phyloP scores from a whole-genome alignment of 2,113 vertebrate species.

The Oostethus manadensis region DNA sequence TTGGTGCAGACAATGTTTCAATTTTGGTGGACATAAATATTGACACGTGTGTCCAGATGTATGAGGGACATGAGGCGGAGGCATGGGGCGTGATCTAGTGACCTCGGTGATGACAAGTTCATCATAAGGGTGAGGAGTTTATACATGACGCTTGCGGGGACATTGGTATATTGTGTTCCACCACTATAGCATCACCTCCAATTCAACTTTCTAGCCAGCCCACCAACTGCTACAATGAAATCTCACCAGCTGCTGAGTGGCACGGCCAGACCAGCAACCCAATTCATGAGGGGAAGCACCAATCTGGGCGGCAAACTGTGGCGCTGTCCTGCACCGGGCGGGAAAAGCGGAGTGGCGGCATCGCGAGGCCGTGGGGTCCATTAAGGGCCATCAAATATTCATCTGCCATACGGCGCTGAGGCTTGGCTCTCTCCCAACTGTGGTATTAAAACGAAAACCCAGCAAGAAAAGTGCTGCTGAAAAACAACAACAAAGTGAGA shows the following conservation, averaged over 20 bases:
- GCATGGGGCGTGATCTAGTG: slow-evolving; percentile 31
- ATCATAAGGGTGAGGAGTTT: slow-evolving; percentile 3
- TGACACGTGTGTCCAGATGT: slow-evolving; percentile 44
- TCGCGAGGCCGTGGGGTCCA: slow-evolving; percentile 37
- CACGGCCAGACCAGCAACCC: slow-evolving; percentile 28
- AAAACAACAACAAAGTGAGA: slow-evolving; percentile 34
- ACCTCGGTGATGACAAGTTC: slow-evolving; percentile 35
- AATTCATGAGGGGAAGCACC: slow-evolving; percentile 43
- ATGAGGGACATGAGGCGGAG: slow-evolving; percentile 16
- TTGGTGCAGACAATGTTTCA: slow-evolving; percentile 36
- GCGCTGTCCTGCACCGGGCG: slow-evolving; percentile 8
- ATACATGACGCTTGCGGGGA: slow-evolving; percentile 2
- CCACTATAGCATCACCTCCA: slow-evolving; percentile 18
- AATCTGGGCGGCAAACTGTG: slow-evolving; percentile 34
- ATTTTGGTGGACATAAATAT: slow-evolving; percentile 40
- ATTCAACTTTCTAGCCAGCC: slow-evolving; percentile 27
- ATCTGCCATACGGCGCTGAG: slow-evolving; percentile 56
- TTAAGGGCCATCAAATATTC: slow-evolving; percentile 71
- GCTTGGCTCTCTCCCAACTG: slow-evolving; percentile 18
- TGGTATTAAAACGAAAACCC: slow-evolving; percentile 23
- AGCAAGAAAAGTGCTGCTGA: slow-evolving; percentile 20
- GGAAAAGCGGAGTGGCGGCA: slow-evolving; percentile 31
- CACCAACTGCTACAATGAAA: slow-evolving; percentile 30
- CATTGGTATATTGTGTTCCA: slow-evolving; percentile 12
- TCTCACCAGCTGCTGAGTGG: slow-evolving; percentile 54